A percentile compares a stretch with the other conserved stretches of the same genome.
Conservation (phyloP, 2,797 vertebrate genomes). For the Intellagama lesueurii region DNA sequence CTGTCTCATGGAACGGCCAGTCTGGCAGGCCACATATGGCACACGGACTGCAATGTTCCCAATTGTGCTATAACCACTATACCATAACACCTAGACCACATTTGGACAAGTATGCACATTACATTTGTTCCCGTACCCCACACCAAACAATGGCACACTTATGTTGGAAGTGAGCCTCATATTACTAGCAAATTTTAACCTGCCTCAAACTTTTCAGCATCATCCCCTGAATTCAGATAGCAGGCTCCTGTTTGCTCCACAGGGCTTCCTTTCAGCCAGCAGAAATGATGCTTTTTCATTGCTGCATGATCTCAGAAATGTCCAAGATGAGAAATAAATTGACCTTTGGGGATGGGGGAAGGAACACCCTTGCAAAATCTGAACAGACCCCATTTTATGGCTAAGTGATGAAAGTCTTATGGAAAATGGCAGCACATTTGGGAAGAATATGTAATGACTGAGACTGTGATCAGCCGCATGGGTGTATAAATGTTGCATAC, state of each 20-base stretch:
- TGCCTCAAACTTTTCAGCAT: constrained; percentile 35
- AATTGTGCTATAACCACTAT: too few species aligned
- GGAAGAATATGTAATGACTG: constrained; percentile 1
- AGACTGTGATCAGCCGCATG: neutral
- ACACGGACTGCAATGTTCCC: too few species aligned
- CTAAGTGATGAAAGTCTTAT: constrained; percentile 31
- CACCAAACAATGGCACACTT: neutral
- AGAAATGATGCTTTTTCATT: constrained; percentile 43
- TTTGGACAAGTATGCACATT: neutral
- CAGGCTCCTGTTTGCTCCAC: neutral
- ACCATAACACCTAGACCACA: neutral
- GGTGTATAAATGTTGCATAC: neutral
- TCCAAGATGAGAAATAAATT: constrained; percentile 39
- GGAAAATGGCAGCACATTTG: constrained; percentile 26
- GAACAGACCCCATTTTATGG: constrained; percentile 5
- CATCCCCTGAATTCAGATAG: constrained; percentile 52
- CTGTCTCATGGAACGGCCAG: neutral
- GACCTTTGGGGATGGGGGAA: constrained; percentile 25
- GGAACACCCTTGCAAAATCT: constrained; percentile 3
- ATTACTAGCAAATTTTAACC: neutral
- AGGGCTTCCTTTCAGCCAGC: constrained; percentile 3
- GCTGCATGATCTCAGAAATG: neutral
- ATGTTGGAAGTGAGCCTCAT: too few species aligned
- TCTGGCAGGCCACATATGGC: neutral
- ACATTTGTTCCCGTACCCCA: too few species aligned